Evolutionary conservation across 2,113 vertebrate species (phyloP), one percentile per base, ranked within the genome.

Genomic region (Pyrgilauda ruficollis): DNA sequence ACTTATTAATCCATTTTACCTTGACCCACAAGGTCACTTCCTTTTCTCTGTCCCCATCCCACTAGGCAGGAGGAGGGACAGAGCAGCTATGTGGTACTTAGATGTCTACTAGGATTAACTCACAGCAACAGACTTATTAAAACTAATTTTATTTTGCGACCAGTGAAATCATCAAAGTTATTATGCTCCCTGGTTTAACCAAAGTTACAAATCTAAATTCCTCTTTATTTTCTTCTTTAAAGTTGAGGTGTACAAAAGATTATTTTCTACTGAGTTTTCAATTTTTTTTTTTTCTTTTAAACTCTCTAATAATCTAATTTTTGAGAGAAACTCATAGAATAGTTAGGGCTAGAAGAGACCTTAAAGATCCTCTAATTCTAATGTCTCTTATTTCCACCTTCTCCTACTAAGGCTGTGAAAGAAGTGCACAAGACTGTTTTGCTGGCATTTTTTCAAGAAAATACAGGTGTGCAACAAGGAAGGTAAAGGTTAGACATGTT

Each of bases 191-290:
- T 55, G 18, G 2, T 41, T 77, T 74, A 84, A 77, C 4, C 4
- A 41, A 76, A 69, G 15, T 27, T 35, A 13, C 15, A 27, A 7
- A 61, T 28, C 8, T 69, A 53, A 41, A 72, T 21, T 49, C 11
- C 19, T 53, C 16, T 9, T 72, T 30, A 62, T 73, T 84, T 74
- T 82, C 55, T 64, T 22, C 41, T 26, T 10, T 52, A 59, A 68
- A 44, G 0, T 17, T 84, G 41, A 79, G 3, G 24, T 31, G 20
- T 68, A 30, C 3, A 30, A 59, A 28, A 1, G 0, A 61, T 56
- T 31, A 44, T 67, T 66, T 90, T 61, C 22, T 73, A 44, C 1
- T 46, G 9, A 21, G 19, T 31, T 72, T 80, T 49, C 12, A 15
- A 49, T 43, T 3, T n/a, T 22, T 11, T 22, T 11, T 26, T 37